Evolutionary conservation across 2,888 invertebrate species (phyloP).

Genomic region (Lochmaea capreae): DNA sequence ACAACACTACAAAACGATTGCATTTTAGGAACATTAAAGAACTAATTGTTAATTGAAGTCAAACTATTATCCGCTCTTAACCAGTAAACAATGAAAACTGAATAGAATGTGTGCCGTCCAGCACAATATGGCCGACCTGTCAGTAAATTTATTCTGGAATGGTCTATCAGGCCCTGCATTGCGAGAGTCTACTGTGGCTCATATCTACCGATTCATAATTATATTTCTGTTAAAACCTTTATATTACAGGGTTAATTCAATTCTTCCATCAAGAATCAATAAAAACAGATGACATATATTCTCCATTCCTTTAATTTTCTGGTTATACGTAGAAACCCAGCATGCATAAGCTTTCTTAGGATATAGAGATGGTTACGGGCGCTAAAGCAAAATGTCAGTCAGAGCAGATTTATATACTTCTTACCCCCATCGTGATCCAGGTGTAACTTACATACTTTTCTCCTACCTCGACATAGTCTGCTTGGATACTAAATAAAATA

Average conservation of each 20-base stretch:
- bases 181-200: too few relatives aligned
- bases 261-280: neutral
- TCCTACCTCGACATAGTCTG: conserved; percentile 44
- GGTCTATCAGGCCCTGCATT: too few relatives aligned
- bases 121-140: too few relatives aligned
- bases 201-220: neutral
- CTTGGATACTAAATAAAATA: conserved; percentile 59
- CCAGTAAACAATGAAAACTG: too few relatives aligned
- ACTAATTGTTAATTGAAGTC: too few relatives aligned
- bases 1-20: too few relatives aligned
- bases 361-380: conserved; percentile 8
- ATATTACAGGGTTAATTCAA: neutral
- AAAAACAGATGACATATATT: neutral
- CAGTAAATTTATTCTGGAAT: too few relatives aligned
- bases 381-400: conserved; percentile 28
- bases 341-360: conserved; percentile 11
- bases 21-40: too few relatives aligned
- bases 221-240: neutral
- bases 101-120: too few relatives aligned
- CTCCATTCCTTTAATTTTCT: neutral
- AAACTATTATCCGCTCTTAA: too few relatives aligned
- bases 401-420: conserved; percentile 48
- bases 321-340: neutral
- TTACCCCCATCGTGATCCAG: conserved; percentile 56
- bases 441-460: conserved; percentile 60